A percentile compares a stretch with the other conserved stretches of the same genome.
phyloP scores from a whole-genome alignment of 2,797 vertebrate genomes.

The Cuculus canorus region DNA sequence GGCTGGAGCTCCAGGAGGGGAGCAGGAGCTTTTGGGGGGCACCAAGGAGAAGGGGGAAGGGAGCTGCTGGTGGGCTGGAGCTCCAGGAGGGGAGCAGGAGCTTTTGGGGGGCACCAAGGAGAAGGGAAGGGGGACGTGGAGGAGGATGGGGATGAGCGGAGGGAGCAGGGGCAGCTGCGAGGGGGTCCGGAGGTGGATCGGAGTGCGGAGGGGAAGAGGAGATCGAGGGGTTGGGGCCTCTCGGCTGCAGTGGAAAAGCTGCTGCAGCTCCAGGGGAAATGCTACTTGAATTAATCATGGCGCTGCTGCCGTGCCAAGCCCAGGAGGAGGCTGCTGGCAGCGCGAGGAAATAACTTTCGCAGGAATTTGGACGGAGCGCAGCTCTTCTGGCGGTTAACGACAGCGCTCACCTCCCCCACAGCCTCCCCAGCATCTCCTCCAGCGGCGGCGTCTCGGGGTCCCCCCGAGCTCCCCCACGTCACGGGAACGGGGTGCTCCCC shows the following conservation, averaged over 20 bases:
- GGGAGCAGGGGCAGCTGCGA: background rate
- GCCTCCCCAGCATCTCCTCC: background rate
- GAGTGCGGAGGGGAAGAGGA: constrained; percentile 13
- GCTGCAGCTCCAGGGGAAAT: constrained; percentile 73
- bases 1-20: background rate
- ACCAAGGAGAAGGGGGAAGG: no score
- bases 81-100: background rate
- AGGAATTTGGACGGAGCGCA: constrained; percentile 71
- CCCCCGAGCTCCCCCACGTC: background rate
- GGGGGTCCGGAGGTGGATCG: constrained; percentile 42
- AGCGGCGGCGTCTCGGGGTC: background rate
- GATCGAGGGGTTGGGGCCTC: constrained; percentile 50
- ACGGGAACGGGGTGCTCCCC: no score
- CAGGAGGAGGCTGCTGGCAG: constrained; percentile 73
- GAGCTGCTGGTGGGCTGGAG: background rate
- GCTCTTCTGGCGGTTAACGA: constrained; percentile 66
- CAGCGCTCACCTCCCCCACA: constrained; percentile 58
- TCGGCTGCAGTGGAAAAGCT: constrained; percentile 67
- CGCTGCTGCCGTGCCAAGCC: constrained; percentile 73
- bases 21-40: no score
- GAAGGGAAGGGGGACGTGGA: constrained; percentile 19
- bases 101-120: no score
- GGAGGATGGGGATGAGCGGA: background rate
- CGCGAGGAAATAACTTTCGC: constrained; percentile 71
- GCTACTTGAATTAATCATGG: constrained; percentile 75